Evolutionary conservation across 2,113 vertebrate species (phyloP).

Genomic region (Tursiops truncatus): DNA sequence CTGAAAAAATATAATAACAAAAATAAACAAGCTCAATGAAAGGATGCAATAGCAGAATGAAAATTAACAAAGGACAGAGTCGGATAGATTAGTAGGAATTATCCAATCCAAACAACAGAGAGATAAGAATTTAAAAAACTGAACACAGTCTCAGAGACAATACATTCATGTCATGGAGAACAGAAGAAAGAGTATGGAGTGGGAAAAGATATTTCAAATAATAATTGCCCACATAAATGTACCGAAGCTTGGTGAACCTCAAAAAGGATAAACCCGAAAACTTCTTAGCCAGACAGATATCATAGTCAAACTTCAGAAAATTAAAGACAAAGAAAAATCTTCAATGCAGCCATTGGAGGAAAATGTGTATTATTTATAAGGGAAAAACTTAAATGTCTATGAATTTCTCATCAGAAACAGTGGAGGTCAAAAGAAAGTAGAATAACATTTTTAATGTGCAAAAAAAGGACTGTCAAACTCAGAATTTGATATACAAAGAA

Average conservation of each 20-base stretch:
- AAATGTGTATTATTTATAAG: background rate
- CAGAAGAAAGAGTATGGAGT: background rate
- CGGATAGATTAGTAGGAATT: background rate
- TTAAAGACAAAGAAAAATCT: background rate
- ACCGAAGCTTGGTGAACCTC: background rate
- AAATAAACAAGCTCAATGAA: background rate
- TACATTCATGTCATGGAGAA: background rate
- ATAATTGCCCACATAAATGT: background rate
- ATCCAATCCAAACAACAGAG: background rate
- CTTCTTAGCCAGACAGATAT: background rate
- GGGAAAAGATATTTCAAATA: background rate
- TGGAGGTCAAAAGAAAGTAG: background rate
- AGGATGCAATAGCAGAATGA: background rate
- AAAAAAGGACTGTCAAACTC: background rate
- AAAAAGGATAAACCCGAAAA: background rate
- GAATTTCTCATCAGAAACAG: background rate
- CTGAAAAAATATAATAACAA: background rate
- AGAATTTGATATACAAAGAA: background rate
- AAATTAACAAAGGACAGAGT: background rate
- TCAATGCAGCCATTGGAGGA: background rate
- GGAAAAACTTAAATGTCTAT: background rate
- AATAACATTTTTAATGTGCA: background rate
- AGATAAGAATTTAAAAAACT: background rate
- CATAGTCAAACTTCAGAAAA: background rate
- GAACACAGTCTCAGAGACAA: background rate